A percentile compares a stretch with the other conserved stretches of the same genome.
These are phyloP conservation scores for Proterorhinus semilunaris DNA, from an alignment of 2,113 vertebrate genomes.

Conservation along the genomic window DNA sequence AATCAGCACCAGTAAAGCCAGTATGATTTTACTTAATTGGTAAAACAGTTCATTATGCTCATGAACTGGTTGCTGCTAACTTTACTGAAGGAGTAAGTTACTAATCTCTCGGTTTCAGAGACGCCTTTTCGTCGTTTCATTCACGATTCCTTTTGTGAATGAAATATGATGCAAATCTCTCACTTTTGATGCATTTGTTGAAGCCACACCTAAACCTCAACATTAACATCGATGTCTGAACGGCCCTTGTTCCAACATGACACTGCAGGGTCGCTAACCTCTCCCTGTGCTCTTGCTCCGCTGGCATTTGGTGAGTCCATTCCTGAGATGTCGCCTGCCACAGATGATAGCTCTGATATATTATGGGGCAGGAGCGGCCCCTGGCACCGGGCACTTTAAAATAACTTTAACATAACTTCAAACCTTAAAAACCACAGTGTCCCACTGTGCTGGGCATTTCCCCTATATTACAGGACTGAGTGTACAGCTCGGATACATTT, in stretches of 20 bases:
- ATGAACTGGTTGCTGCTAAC: too few relatives aligned
- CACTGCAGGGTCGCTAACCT: slow-evolving; percentile 28
- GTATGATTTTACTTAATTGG: too few relatives aligned
- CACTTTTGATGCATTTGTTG: too few relatives aligned
- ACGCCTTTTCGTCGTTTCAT: too few relatives aligned
- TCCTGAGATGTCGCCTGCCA: slow-evolving; percentile 50
- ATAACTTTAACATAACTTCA: too few relatives aligned
- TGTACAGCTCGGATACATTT: slow-evolving; percentile 34
- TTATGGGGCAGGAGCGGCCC: slow-evolving; percentile 28
- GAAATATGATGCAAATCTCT: too few relatives aligned
- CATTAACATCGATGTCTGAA: slow-evolving; percentile 6
- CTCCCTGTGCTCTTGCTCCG: slow-evolving; percentile 21
- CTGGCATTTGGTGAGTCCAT: slow-evolving; percentile 48
- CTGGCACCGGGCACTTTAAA: slow-evolving; percentile 44
- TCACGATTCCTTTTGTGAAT: too few relatives aligned
- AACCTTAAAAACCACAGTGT: not conserved
- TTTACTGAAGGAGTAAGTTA: too few relatives aligned
- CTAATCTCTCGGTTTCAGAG: too few relatives aligned
- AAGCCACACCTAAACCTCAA: not conserved
- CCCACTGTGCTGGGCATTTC: slow-evolving; percentile 26
- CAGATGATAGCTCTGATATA: slow-evolving; percentile 51
- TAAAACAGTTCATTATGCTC: too few relatives aligned
- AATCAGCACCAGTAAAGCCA: too few relatives aligned
- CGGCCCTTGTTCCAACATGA: slow-evolving; percentile 22
- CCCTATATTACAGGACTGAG: slow-evolving; percentile 34